A percentile compares a stretch with the other conserved stretches of the same genome.
phyloP scores from a whole-genome alignment of 1,140 invertebrate species.

The Paracyclopina nana region DNA sequence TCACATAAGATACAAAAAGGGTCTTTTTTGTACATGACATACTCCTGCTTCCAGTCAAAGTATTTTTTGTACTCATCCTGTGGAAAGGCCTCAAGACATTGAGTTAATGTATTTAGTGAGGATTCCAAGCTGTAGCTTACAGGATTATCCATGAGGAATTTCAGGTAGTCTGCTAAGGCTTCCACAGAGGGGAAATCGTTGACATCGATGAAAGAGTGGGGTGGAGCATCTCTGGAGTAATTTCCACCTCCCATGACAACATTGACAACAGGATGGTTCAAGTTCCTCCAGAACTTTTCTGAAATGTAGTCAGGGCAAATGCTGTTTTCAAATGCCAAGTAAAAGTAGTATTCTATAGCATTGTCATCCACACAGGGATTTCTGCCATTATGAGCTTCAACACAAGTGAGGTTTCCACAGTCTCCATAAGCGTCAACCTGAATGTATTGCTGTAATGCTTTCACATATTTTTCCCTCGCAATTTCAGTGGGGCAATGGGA shows the following conservation, averaged over 20 bases:
- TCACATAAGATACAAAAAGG: no score
- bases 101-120: no score
- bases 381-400: slow-evolving; percentile 17
- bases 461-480: slow-evolving; percentile 29
- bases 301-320: slow-evolving; percentile 27
- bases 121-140: no score
- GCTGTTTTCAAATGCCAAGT: slow-evolving; percentile 32
- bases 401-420: slow-evolving; percentile 25
- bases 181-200: slow-evolving; percentile 25
- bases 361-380: background rate
- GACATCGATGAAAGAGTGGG: slow-evolving; percentile 37
- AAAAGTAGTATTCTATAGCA: slow-evolving; percentile 27
- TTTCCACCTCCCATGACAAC: slow-evolving; percentile 41
- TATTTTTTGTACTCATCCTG: no score
- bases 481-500: slow-evolving; percentile 31
- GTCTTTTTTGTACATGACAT: no score
- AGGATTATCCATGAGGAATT: no score
- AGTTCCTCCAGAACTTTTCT: slow-evolving; percentile 23
- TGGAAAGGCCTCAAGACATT: no score
- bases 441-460: slow-evolving; percentile 29
- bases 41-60: no score
- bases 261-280: slow-evolving; percentile 34
- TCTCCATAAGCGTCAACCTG: slow-evolving; percentile 34
- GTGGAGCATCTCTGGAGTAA: slow-evolving; percentile 36
- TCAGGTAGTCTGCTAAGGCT: slow-evolving; percentile 32